Percentiles rank a stretch among this genome's conserved stretches.
Evolutionary conservation across 2,113 vertebrate genomes (phyloP).

Genomic region (Myrmecobius fasciatus): DNA sequence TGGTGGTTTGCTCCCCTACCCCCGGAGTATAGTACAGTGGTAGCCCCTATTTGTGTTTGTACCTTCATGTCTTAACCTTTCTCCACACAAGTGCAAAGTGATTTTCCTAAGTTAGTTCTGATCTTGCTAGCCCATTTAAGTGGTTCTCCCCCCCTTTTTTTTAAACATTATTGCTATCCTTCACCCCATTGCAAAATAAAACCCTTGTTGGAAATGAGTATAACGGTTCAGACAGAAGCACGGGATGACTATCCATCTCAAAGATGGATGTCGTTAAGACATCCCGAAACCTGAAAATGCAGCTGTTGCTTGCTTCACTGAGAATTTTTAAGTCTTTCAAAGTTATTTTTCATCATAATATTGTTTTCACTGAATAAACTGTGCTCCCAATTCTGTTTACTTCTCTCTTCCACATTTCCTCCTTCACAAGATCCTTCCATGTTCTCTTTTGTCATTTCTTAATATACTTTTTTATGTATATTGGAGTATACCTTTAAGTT

Average conservation of each 20-base stretch:
- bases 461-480: not conserved
- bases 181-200: not conserved
- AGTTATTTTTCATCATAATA: not conserved
- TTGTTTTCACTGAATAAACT: not conserved
- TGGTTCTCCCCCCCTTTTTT: not conserved
- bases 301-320: not conserved
- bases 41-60: not conserved
- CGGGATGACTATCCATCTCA: not conserved
- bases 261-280: not conserved
- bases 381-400: not conserved
- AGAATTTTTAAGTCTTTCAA: not conserved
- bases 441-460: not conserved
- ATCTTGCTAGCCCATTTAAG: not conserved
- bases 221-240: not conserved
- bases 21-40: not conserved
- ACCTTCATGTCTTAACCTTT: not conserved
- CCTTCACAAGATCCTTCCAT: not conserved
- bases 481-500: not conserved
- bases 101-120: not conserved
- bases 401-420: not conserved
- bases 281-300: not conserved
- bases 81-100: not conserved
- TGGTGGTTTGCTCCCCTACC: too few species aligned
- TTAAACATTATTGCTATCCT: not conserved
- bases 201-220: not conserved